Evolutionary conservation across 2,113 vertebrate species (phyloP).

Genomic region (Boulengeromyrus knoepffleri): DNA sequence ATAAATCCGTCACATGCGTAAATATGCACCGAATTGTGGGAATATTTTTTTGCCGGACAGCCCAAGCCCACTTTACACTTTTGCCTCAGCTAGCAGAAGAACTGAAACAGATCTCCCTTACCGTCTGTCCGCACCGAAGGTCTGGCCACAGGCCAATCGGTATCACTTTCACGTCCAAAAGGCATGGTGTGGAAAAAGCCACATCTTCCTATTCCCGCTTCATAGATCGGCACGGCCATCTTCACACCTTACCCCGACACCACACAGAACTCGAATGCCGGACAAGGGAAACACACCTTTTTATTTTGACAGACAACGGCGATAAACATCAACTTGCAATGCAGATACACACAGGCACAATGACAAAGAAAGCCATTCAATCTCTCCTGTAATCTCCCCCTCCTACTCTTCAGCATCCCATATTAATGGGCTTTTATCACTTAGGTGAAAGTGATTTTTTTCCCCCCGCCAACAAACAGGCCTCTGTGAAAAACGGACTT

Average conservation of each 20-base stretch:
- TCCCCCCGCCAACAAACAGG: slow-evolving; percentile 12
- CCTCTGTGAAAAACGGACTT: slow-evolving; percentile 17
- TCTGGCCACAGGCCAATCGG: background rate
- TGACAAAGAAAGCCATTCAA: slow-evolving; percentile 18
- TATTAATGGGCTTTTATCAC: slow-evolving; percentile 21
- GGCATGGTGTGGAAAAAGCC: no score
- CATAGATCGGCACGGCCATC: background rate
- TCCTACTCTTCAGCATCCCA: slow-evolving; percentile 2
- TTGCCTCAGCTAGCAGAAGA: background rate
- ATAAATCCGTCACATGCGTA: background rate
- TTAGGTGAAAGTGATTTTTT: slow-evolving; percentile 18
- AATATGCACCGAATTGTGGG: background rate
- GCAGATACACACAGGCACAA: slow-evolving; percentile 12
- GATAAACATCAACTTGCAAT: slow-evolving; percentile 21
- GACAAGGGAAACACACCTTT: slow-evolving; percentile 13
- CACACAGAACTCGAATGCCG: background rate
- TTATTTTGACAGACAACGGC: background rate
- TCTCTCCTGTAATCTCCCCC: slow-evolving; percentile 7
- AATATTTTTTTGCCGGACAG: background rate
- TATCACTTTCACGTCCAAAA: background rate
- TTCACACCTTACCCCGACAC: background rate
- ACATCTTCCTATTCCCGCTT: background rate
- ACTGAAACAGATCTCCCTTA: background rate
- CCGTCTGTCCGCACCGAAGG: background rate
- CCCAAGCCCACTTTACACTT: background rate